Percentiles rank a stretch among this genome's conserved stretches.
Evolutionary conservation across 2,888 invertebrate genomes (phyloP).

Genomic region (Drosophila seclusa): DNA sequence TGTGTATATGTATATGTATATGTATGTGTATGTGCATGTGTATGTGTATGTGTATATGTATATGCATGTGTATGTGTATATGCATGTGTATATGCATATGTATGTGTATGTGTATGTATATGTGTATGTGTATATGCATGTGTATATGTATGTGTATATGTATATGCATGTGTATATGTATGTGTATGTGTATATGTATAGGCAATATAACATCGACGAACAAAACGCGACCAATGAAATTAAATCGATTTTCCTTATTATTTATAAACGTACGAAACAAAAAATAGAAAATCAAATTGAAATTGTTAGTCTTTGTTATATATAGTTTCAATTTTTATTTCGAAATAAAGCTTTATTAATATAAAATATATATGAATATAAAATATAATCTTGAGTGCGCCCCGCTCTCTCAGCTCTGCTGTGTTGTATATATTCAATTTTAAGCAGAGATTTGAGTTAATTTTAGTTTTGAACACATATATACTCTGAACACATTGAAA

Average conservation of each 20-base stretch:
- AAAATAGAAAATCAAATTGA: slow-evolving; percentile 14
- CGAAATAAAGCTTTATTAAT: background rate
- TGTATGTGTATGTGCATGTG: background rate
- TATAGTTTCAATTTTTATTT: background rate
- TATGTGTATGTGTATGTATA: background rate
- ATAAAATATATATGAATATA: background rate
- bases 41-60: background rate
- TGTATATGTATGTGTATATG: background rate
- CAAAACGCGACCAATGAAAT: slow-evolving; percentile 42
- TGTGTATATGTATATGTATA: background rate
- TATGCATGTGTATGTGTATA: too few relatives aligned
- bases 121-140: background rate
- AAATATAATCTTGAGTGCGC: background rate
- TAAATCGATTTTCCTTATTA: slow-evolving; percentile 76
- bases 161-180: background rate
- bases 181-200: background rate
- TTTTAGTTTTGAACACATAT: background rate
- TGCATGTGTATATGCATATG: too few relatives aligned
- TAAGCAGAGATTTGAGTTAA: background rate
- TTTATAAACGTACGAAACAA: slow-evolving; percentile 64
- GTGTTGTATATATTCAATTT: background rate
- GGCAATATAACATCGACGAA: slow-evolving; percentile 18
- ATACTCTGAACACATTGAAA: background rate
- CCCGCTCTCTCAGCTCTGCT: background rate
- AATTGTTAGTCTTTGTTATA: background rate